Base-by-base conservation (phyloP, 2,888 invertebrate genomes). In the Colostygia pectinataria region DNA sequence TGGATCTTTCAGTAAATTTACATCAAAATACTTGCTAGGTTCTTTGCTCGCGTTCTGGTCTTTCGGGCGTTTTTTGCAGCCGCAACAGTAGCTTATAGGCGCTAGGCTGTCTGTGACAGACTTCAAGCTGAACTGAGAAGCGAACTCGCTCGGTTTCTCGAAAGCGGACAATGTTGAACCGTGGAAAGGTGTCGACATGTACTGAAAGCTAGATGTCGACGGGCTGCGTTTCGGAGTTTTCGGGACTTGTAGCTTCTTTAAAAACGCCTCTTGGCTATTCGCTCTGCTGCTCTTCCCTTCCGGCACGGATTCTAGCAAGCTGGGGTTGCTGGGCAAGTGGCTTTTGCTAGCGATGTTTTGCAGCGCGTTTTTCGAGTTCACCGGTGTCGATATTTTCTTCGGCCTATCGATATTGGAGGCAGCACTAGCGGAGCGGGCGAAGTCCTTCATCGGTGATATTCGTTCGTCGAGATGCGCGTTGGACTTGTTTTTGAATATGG, bases 111-210 rank as follows among this genome's bases (percentile, higher is more conserved):
- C 93, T 0, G 92, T 91, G 0, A 93, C 91, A 0, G 95, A 94
- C 61, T 93, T 94, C 0, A 96, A 71, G 8, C 95, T 95, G 55
- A 96, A 92, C 36, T 95, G 95, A 0, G 95, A 95, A 0, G 95
- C 94, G 69, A 95, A 94, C 59, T 94, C 94, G 69, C 93, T 93
- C 0, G 94, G 94, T 54, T 95, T 94, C 44, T 95, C 94, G 55
- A 96, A 92, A 0, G 92, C 93, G 0, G 95, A 95, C 0, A 96
- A 66, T 0, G 96, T 96, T 29, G 96, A 96, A 0, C 96, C 96
- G 63, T 96, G 96, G 70, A 95, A 96, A 0, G 96, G 95, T 0
- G 96, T 96, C 34, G 95, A 95, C 73, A 96, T 93, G 68, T 96
- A 97, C 55, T 96, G 94, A 61, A 97, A 96, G 36, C 96, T 96